Conservation (phyloP, 2,888 invertebrate species). For the Apantesis nais region DNA sequence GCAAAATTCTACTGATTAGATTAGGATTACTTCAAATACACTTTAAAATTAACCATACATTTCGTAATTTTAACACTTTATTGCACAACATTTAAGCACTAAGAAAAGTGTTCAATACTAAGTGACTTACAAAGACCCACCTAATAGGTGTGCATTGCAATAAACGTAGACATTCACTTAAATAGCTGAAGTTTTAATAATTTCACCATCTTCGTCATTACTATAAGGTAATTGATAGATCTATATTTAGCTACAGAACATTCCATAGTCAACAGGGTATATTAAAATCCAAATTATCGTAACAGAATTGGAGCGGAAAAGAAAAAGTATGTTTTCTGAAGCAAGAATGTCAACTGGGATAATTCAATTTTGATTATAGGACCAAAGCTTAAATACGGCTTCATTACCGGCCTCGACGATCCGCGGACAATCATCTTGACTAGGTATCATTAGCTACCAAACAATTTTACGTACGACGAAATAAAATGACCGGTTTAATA, state of each 20-base stretch:
- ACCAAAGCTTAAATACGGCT: constrained; percentile 81
- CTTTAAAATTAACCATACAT: neutral
- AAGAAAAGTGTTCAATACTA: neutral
- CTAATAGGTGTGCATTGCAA: neutral
- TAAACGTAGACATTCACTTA: constrained; percentile 17
- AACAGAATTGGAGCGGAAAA: constrained; percentile 82
- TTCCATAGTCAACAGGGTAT: constrained; percentile 50
- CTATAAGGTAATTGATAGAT: constrained; percentile 33
- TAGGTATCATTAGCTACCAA: constrained; percentile 81
- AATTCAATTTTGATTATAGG: constrained; percentile 86
- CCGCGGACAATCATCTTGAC: constrained; percentile 81
- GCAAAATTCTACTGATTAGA: neutral
- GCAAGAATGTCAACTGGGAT: constrained; percentile 82
- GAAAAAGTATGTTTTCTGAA: constrained; percentile 73
- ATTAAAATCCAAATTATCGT: constrained; percentile 77
- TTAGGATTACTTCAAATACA: neutral
- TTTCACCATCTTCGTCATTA: constrained; percentile 27
- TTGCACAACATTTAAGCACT: neutral
- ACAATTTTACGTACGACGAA: constrained; percentile 73
- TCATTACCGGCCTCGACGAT: constrained; percentile 79
- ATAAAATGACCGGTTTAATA: constrained; percentile 79
- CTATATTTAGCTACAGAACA: constrained; percentile 30
- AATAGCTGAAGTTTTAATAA: constrained; percentile 20
- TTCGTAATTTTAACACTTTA: neutral
- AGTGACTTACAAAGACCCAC: neutral